Evolutionary conservation across 2,888 invertebrate species (phyloP).

Genomic region (Coelopa pilipes): DNA sequence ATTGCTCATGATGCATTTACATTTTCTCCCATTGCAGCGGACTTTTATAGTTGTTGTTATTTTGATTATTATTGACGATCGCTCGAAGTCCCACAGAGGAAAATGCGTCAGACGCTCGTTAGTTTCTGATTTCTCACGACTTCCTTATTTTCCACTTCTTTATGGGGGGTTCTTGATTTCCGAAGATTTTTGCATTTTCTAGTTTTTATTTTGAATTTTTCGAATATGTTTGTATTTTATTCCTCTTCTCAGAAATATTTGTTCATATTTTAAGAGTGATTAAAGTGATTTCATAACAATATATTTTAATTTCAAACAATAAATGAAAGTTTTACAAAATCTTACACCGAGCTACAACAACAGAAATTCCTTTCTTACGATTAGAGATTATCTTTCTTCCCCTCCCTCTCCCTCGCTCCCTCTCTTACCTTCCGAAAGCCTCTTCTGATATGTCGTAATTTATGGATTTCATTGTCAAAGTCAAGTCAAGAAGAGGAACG

Average conservation of each 20-base stretch:
- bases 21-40: neutral
- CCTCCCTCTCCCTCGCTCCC: neutral
- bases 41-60: neutral
- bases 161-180: too few species aligned
- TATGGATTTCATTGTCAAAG: neutral
- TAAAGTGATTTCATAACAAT: neutral
- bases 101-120: too few species aligned
- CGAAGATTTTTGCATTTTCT: too few species aligned
- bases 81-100: too few species aligned
- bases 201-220: too few species aligned
- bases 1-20: conserved; percentile 5
- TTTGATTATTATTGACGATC: too few species aligned
- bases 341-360: neutral
- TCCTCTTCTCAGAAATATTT: too few species aligned
- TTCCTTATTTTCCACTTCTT: too few species aligned
- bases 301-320: neutral
- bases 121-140: too few species aligned
- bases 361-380: neutral
- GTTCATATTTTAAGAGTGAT: too few species aligned
- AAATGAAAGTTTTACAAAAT: neutral
- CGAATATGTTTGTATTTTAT: too few species aligned
- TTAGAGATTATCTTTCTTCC: neutral
- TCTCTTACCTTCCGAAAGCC: neutral
- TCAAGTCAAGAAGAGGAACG: neutral
- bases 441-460: neutral